Conservation (phyloP, 2,797 vertebrate species). For the Remorina albescens region DNA sequence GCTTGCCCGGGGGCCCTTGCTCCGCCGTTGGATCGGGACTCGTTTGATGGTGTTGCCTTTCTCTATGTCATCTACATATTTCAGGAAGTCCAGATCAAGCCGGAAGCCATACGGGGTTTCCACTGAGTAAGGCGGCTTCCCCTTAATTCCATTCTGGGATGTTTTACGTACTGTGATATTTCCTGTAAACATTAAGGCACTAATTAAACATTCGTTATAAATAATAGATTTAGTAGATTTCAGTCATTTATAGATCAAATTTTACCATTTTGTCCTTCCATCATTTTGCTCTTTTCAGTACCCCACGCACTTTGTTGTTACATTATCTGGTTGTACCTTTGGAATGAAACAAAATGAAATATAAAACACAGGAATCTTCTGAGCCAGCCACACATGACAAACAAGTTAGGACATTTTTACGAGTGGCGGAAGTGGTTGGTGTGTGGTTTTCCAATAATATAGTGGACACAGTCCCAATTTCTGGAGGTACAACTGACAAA, state of each 20-base stretch:
- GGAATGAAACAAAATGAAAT: conserved; percentile 24
- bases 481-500: not conserved
- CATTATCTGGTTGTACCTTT: conserved; percentile 49
- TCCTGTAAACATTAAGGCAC: conserved; percentile 74
- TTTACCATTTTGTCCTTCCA: conserved; percentile 81
- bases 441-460: conserved; percentile 47
- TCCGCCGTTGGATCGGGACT: conserved; percentile 90
- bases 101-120: conserved; percentile 97
- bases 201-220: conserved; percentile 9
- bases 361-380: conserved; percentile 4
- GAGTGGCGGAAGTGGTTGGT: conserved; percentile 36
- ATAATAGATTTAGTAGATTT: not conserved
- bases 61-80: conserved; percentile 99
- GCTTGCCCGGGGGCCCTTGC: conserved; percentile 90
- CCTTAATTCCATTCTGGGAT: conserved; percentile 82
- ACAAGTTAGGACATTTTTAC: conserved; percentile 25
- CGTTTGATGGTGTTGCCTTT: conserved; percentile 96
- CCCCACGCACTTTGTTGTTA: conserved; percentile 43
- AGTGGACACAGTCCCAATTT: conserved; percentile 35
- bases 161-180: conserved; percentile 77
- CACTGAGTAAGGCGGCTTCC: conserved; percentile 90
- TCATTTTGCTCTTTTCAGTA: conserved; percentile 57
- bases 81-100: conserved; percentile 96
- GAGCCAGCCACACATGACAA: conserved; percentile 12
- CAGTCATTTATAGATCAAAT: not conserved